A percentile compares a stretch with the other conserved stretches of the same genome.
Evolutionary conservation across 2,888 invertebrate genomes (phyloP).

Genomic region (Patella caerulea): DNA sequence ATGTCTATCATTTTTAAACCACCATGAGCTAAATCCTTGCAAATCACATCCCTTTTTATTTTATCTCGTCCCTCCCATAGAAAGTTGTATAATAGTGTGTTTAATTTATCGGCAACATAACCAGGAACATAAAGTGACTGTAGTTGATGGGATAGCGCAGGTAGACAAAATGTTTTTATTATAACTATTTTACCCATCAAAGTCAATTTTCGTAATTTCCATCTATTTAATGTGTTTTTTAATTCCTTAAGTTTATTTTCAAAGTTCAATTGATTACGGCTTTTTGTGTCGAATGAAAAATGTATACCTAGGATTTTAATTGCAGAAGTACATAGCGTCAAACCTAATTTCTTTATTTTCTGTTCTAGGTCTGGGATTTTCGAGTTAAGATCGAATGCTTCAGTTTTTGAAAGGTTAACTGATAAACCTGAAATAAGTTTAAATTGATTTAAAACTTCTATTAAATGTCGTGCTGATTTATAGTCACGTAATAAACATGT

Average conservation of each 20-base stretch:
- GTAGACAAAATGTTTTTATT: neutral
- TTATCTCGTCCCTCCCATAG: neutral
- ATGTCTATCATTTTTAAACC: neutral
- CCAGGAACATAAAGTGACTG: neutral
- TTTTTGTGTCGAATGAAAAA: neutral
- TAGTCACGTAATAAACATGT: no score
- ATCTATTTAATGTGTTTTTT: neutral
- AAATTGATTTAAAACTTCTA: constrained; percentile 2
- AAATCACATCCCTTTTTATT: neutral
- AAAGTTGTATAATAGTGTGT: neutral
- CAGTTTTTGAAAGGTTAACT: neutral
- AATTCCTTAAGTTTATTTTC: neutral
- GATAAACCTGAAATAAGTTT: constrained; percentile 3
- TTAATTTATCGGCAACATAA: neutral
- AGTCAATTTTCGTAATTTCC: neutral
- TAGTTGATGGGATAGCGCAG: neutral
- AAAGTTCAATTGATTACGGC: neutral
- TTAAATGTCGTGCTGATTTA: neutral
- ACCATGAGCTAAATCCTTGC: neutral
- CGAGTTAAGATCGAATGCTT: neutral
- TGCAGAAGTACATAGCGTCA: neutral
- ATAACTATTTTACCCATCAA: neutral
- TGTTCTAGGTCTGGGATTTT: neutral
- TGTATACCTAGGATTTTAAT: neutral
- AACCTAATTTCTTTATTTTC: neutral